Evolutionary conservation across 2,113 vertebrate genomes (phyloP).

Genomic region (Xiphorhynchus elegans): DNA sequence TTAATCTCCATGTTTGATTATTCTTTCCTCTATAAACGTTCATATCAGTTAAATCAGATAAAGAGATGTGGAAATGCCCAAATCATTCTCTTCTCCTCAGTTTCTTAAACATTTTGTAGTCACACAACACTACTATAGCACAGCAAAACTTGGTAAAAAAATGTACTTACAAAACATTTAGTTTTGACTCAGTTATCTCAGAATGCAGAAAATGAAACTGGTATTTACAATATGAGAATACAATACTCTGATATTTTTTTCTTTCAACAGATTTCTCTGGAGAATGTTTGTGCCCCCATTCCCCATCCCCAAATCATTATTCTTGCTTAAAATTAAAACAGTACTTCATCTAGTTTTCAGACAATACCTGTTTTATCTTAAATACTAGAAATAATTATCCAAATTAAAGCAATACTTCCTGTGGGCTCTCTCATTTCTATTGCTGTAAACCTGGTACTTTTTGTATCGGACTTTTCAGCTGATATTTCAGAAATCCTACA

Average conservation of each 20-base stretch:
- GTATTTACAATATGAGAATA: neutral
- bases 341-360: neutral
- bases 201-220: neutral
- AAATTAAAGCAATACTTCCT: neutral
- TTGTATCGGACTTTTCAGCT: neutral
- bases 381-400: neutral
- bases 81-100: neutral
- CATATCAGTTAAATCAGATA: neutral
- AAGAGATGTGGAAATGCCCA: neutral
- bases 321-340: constrained; percentile 6
- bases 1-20: neutral
- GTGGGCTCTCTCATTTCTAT: neutral
- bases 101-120: neutral
- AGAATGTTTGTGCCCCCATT: neutral
- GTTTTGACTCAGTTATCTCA: neutral
- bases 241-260: neutral
- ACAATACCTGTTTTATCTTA: neutral
- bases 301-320: neutral
- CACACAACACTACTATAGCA: neutral
- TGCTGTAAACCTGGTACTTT: neutral
- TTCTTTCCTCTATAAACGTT: neutral
- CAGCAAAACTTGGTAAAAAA: neutral
- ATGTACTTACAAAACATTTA: neutral
- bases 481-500: neutral
- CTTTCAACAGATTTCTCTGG: neutral